Base-by-base conservation (phyloP, 2,113 vertebrate genomes). In the Aythya baeri region DNA sequence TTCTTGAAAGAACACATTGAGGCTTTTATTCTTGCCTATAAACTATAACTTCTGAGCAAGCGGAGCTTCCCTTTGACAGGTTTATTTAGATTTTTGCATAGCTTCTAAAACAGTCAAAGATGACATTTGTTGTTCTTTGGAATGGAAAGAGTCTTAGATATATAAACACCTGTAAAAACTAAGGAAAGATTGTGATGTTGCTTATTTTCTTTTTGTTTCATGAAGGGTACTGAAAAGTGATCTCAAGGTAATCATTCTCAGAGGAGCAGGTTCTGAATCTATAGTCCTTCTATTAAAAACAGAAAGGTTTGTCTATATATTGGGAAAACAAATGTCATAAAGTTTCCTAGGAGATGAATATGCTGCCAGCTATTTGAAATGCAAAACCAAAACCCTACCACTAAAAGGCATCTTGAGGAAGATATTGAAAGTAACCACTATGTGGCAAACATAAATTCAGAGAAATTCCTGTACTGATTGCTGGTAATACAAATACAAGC, bases 271-370 rank as follows among this genome's bases (percentile, higher is more conserved):
- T 75, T 50, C 17, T 78, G 31, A 70, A 82, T 85, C 57, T 72
- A 9, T 31, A 63, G 7, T 43, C 15, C 8, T 52, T 83, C 32
- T 6, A 22, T 17, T 44, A 68, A 76, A 93, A 62, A 3, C 13
- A 55, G 27, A 78, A 71, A 78, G 0, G 2, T 59, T 85, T 49
- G 15, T 21, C 0, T 0, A 34, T 0, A 0, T 36, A 63, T 1
- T 41, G 46, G 13, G 0, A 4, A 31, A 81, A 58, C 85, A 84
- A 34, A 65, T 2, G 3, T 46, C 26, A 76, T 57, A 59, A 27
- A 4, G 1, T 44, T 75, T 91, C 31, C 46, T 71, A 74, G 23
- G 9, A 83, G 10, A 44, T 9, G 10, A 90, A 12, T 11, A 9
- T 82, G 5, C 9, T 82, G 9, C 22, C n/a, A 79, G 29, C 44